A percentile compares a stretch with the other conserved stretches of the same genome.
Conservation (phyloP, 2,113 vertebrate species). For the Cnemophilus loriae region DNA sequence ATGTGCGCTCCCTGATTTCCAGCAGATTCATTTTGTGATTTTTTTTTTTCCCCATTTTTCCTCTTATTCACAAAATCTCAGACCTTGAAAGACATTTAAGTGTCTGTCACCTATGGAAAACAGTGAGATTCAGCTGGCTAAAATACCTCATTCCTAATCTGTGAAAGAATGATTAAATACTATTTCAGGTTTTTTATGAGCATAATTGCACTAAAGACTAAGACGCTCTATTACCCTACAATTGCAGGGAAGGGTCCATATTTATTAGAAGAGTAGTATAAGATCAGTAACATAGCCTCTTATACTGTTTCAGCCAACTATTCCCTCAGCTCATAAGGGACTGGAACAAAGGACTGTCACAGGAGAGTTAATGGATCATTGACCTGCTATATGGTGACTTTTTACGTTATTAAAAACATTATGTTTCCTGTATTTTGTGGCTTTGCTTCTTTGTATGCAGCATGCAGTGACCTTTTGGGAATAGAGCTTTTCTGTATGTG, state of each 20-base stretch:
- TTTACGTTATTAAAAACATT: constrained; percentile 32
- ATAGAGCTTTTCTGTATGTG: not conserved
- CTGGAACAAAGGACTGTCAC: constrained; percentile 11
- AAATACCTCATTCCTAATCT: not conserved
- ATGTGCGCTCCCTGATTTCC: not conserved
- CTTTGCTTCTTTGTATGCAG: not conserved
- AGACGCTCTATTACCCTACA: not conserved
- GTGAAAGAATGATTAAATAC: not conserved
- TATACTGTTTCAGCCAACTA: not conserved
- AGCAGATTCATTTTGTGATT: not conserved
- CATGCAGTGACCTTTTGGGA: not conserved
- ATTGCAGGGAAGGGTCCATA: not conserved
- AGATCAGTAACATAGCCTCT: not conserved
- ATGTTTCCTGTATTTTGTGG: not conserved
- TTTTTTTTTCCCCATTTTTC: fast-evolving
- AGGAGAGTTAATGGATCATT: constrained; percentile 19
- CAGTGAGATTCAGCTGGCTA: not conserved
- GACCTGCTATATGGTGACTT: not conserved
- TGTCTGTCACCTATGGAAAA: not conserved
- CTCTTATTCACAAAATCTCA: not conserved
- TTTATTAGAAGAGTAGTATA: not conserved
- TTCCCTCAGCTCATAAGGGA: not conserved
- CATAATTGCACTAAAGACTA: not conserved
- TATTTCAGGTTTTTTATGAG: not conserved
- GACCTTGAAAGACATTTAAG: not conserved